Conservation (phyloP, 2,113 vertebrate species). For the Heterotilapia buettikoferi region DNA sequence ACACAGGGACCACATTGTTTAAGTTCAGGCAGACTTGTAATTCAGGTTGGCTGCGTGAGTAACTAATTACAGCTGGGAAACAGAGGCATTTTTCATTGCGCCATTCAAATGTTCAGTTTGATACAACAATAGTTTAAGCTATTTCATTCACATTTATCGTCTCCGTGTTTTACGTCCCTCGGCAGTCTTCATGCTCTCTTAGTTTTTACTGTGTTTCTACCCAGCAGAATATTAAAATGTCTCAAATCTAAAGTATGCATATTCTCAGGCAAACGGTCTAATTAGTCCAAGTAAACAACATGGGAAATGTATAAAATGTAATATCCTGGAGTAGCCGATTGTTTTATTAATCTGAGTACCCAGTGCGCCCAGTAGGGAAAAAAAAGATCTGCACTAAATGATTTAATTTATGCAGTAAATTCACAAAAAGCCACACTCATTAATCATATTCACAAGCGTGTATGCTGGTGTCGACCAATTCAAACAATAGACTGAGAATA, state of each 20-base stretch:
- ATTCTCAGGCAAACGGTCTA: neutral
- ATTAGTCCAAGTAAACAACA: neutral
- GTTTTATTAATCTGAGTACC: neutral
- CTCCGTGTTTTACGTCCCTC: neutral
- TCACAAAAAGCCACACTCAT: neutral
- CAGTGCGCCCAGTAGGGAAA: neutral
- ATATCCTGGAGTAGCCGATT: neutral
- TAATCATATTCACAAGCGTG: neutral
- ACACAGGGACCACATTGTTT: neutral
- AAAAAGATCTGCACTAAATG: neutral
- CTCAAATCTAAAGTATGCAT: neutral
- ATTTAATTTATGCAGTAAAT: neutral
- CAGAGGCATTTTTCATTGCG: neutral
- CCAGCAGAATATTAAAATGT: neutral
- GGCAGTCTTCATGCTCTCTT: neutral
- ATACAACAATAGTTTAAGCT: neutral
- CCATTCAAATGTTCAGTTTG: neutral
- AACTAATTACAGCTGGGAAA: neutral
- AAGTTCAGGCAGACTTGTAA: neutral
- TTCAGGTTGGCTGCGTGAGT: neutral
- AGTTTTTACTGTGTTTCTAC: neutral
- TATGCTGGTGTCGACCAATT: fast-evolving
- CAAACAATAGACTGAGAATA: neutral
- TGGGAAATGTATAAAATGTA: neutral
- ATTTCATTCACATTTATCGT: neutral